Percentiles rank a stretch among this genome's conserved stretches.
Conservation (phyloP, 2,888 invertebrate genomes). For the Sthenelais limicola region DNA sequence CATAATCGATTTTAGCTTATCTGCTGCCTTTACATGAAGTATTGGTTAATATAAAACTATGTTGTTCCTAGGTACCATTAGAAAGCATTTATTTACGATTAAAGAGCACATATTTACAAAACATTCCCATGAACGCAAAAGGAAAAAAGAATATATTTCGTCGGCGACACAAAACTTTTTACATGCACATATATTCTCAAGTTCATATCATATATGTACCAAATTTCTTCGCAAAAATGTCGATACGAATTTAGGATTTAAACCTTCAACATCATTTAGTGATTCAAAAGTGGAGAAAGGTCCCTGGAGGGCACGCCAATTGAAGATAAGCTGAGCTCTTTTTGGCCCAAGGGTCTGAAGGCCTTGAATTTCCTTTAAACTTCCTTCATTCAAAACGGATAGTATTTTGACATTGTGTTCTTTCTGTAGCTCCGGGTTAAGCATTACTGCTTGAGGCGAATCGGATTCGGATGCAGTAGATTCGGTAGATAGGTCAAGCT, state of each 20-base stretch:
- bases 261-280: background rate
- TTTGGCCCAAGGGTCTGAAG: conserved; percentile 67
- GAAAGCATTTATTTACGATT: too few species aligned
- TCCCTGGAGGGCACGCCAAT: conserved; percentile 63
- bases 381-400: conserved; percentile 57
- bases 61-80: too few species aligned
- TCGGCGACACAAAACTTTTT: too few species aligned
- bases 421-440: conserved; percentile 43
- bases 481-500: background rate
- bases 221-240: too few species aligned
- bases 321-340: conserved; percentile 63
- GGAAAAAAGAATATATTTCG: too few species aligned
- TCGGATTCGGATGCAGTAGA: background rate
- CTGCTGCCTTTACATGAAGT: too few species aligned
- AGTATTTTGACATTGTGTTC: conserved; percentile 59
- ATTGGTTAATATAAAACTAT: too few species aligned
- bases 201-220: too few species aligned
- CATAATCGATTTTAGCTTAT: too few species aligned
- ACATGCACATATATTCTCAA: too few species aligned
- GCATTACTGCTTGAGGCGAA: background rate
- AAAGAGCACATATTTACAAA: too few species aligned
- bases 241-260: background rate
- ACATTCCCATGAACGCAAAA: too few species aligned
- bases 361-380: conserved; percentile 61
- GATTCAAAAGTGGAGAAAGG: conserved; percentile 49